Conservation (phyloP, 2,113 vertebrate genomes). For the Pterophyllum scalare region DNA sequence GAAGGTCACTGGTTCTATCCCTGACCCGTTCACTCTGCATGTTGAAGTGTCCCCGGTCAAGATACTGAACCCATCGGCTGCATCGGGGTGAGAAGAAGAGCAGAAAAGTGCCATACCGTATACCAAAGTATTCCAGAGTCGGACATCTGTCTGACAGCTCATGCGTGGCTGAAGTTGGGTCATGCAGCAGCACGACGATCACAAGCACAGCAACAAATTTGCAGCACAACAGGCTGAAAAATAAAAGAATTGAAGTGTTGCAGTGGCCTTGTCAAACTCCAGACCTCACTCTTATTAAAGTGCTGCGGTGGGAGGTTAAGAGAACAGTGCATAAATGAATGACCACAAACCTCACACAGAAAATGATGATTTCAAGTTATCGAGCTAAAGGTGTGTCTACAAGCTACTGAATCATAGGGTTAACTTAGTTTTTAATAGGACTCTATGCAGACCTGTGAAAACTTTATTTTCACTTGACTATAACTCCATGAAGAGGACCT, state of each 20-base stretch:
- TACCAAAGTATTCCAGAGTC: neutral
- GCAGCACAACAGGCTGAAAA: neutral
- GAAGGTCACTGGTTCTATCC: too few species aligned
- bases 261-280: neutral
- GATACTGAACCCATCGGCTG: too few species aligned
- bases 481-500: neutral
- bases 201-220: fast-evolving
- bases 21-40: too few species aligned
- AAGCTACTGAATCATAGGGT: neutral
- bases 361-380: neutral
- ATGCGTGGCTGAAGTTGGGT: neutral
- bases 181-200: neutral
- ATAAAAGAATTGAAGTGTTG: too few species aligned
- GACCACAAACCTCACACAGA: neutral
- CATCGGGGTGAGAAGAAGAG: too few species aligned
- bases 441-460: neutral
- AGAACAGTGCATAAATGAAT: neutral
- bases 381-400: neutral
- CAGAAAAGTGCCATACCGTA: neutral
- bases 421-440: neutral
- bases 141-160: neutral
- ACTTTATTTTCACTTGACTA: neutral
- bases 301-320: neutral
- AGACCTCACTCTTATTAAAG: neutral
- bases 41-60: too few species aligned